A percentile compares a stretch with the other conserved stretches of the same genome.
Conservation (phyloP, 2,888 invertebrate species). For the Spodoptera exigua region DNA sequence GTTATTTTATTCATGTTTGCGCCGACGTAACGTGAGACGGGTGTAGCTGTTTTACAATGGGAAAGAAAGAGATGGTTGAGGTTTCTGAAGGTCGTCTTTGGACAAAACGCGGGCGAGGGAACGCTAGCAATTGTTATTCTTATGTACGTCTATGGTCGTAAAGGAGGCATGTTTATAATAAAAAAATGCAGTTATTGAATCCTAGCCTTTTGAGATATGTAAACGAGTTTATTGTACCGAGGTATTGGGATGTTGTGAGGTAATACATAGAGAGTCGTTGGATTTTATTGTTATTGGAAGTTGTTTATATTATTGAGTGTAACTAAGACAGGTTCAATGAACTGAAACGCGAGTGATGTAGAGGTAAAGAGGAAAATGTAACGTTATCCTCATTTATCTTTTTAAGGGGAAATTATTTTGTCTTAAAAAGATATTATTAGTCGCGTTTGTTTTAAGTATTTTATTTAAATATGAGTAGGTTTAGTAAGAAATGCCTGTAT, state of each 20-base stretch:
- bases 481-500: too few relatives aligned
- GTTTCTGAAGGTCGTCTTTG: conserved; percentile 73
- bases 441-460: too few relatives aligned
- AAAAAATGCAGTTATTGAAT: conserved; percentile 79
- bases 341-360: too few relatives aligned
- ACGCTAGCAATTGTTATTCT: conserved; percentile 81
- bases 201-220: conserved; percentile 68
- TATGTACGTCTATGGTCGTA: conserved; percentile 58
- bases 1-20: conserved; percentile 83
- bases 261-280: conserved; percentile 10
- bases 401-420: too few relatives aligned
- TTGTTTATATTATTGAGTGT: too few relatives aligned
- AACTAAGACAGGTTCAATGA: too few relatives aligned
- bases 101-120: conserved; percentile 80
- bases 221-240: conserved; percentile 58
- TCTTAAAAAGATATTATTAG: too few relatives aligned
- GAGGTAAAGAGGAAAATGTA: too few relatives aligned
- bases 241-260: conserved; percentile 8
- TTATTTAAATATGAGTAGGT: too few relatives aligned
- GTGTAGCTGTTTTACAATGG: conserved; percentile 65
- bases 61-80: conserved; percentile 72
- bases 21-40: conserved; percentile 72
- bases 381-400: too few relatives aligned
- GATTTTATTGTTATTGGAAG: conserved; percentile 16
- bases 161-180: conserved; percentile 61